Evolutionary conservation across 2,113 vertebrate genomes (phyloP), one percentile per base, ranked within the genome.

Genomic region (Zingel zingel): DNA sequence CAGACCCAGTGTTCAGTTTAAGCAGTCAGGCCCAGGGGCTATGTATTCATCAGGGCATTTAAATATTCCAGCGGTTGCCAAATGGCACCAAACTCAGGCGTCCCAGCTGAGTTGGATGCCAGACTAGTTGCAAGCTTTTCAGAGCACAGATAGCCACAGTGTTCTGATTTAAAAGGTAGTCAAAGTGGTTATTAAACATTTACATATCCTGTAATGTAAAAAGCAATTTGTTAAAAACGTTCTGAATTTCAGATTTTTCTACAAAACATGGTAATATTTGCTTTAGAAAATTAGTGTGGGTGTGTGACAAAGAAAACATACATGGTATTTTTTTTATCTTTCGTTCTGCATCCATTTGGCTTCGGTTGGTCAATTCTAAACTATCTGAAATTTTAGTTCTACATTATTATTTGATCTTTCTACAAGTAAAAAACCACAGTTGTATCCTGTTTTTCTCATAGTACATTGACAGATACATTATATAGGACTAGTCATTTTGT

Each of bases 31-130:
- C 90, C 91, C 92, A 85, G 88, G 82, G 91, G 91, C 91, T 79
- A 87, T 87, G 90, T 93, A 92, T 91, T 93, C 93, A 94, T 93
- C 86, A 87, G 91, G 91, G 89, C 91, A 90, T 93, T 93, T 93
- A 91, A 92, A 91, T 94, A 92, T 90, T 93, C 92, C 91, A 89
- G 89, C n/a, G 23, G 86, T 91, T 94, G 93, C 93, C 93, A 93
- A 92, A 90, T 92, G 91, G 92, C 93, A 92, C 87, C 85, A 83
- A 92, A 86, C 79, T 56, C 78, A 82, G 64, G 72, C 86, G 25
- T 80, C 83, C 83, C 82, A 77, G 48, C 70, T 88, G 85, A 90
- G 88, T 15, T 63, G 77, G 84, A 77, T 86, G 80, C 83, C 89
- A 86, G 77, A 69, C 56, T 74, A 67, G 64, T 83, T 86, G 83